Evolutionary conservation across 2,113 vertebrate genomes (phyloP), one percentile per base, ranked within the genome.

Genomic region (Rafetus swinhoei): DNA sequence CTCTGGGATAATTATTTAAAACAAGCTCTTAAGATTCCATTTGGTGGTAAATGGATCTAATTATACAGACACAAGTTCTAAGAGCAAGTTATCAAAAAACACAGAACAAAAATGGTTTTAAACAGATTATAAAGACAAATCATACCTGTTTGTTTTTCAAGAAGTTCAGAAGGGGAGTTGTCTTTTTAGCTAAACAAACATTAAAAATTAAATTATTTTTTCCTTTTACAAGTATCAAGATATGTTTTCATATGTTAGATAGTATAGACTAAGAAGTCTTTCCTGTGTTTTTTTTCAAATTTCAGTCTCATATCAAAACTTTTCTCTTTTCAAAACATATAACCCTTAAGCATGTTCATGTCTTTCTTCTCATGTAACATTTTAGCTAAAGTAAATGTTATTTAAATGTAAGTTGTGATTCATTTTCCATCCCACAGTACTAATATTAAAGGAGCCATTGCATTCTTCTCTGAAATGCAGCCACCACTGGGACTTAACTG

Each of bases 131-230:
- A 85, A 90, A 95, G 79, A 52, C 21, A 92, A 95, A 45, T 84
- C 93, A 98, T 98, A 99, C 99, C 99, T 99, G 99, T 96, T 99
- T 99, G 79, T 99, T 99, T 98, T 99, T 99, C 97, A 99, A 97
- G 97, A 99, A 99, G 98, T 99, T 99, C 98, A 99, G 97, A 86
- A 99, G 98, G 88, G 99, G 99, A 95, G 99, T 99, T 83, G 99
- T 99, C 98, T 99, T 99, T 98, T 99, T 99, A 92, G 98, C 99
- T 99, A 94, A 86, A 96, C 79, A 90, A 97, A 82, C 5, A 81
- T 90, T 2, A 93, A 15, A 76, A 96, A 83, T 95, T 88, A 10
- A 92, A 84, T 80, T 21, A 22, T 95, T 53, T 69, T 27, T 91
- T 82, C 16, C 24, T 82, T 45, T 79, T 85, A 25, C 19, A n/a